Percentiles rank a stretch among this genome's conserved stretches.
Evolutionary conservation across 2,797 vertebrate species (phyloP).

Genomic region (Pteropus rufus): DNA sequence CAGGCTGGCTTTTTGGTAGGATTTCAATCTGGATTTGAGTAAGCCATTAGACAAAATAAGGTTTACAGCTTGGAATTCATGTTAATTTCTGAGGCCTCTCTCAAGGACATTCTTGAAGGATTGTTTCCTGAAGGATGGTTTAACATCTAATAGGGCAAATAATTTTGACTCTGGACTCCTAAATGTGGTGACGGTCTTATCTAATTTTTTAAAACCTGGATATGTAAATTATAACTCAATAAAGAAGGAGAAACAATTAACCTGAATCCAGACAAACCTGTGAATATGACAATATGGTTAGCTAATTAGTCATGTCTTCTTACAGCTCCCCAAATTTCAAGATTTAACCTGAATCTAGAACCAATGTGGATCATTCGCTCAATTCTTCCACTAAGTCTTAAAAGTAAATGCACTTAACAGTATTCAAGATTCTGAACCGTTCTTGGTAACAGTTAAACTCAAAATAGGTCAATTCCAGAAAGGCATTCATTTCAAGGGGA

Average conservation of each 20-base stretch:
- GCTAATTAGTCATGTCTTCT: neutral
- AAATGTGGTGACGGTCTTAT: neutral
- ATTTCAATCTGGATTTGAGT: conserved; percentile 53
- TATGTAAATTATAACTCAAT: neutral
- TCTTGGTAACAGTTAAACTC: conserved; percentile 63
- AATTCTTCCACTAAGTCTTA: neutral
- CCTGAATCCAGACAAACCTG: neutral
- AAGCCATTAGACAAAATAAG: conserved; percentile 46
- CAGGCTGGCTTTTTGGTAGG: neutral
- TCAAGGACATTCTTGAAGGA: neutral
- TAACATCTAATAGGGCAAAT: neutral
- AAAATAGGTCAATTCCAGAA: conserved; percentile 74
- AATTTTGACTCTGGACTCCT: conserved; percentile 1
- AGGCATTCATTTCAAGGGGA: conserved; percentile 66
- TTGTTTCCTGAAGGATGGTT: conserved; percentile 7
- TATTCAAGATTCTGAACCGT: conserved; percentile 53
- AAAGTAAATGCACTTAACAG: conserved; percentile 19
- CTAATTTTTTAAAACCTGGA: conserved; percentile 13
- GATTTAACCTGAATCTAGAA: neutral
- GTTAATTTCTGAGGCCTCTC: neutral
- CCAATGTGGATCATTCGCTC: neutral
- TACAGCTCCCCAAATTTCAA: neutral
- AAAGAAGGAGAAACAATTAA: neutral
- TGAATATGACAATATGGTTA: neutral
- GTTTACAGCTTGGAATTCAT: conserved; percentile 21